Conservation (phyloP, 1,140 invertebrate species). For the Platyscapa corneri region DNA sequence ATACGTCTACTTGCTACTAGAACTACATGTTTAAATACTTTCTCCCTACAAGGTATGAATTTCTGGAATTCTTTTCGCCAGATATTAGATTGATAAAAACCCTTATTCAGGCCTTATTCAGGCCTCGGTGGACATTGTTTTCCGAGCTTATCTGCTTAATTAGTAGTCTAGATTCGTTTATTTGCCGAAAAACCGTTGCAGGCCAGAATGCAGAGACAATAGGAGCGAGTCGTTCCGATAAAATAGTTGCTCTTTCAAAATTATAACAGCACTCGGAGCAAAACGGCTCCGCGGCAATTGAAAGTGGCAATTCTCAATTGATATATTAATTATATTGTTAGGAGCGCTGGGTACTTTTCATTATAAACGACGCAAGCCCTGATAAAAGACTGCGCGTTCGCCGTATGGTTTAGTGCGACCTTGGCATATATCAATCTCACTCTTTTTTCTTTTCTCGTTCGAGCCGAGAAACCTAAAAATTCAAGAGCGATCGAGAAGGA, state of each 20-base stretch:
- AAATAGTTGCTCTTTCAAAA: background rate
- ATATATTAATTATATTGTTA: slow-evolving; percentile 14
- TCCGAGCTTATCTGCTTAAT: background rate
- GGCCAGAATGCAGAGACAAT: background rate
- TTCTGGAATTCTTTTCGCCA: slow-evolving; percentile 2
- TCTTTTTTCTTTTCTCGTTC: background rate
- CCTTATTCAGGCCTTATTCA: too few species aligned
- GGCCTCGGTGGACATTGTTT: background rate
- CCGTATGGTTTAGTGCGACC: background rate
- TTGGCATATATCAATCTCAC: background rate
- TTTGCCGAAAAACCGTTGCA: background rate
- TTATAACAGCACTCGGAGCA: background rate
- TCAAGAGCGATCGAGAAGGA: background rate
- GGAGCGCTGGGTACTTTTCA: background rate
- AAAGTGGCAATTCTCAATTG: background rate
- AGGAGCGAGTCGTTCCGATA: background rate
- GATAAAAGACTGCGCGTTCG: background rate
- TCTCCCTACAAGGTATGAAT: slow-evolving; percentile 19
- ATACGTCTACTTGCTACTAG: slow-evolving; percentile 29
- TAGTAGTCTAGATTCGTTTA: background rate
- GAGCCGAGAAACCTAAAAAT: background rate
- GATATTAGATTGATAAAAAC: slow-evolving; percentile 15
- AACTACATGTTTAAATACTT: slow-evolving; percentile 19
- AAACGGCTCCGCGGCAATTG: background rate
- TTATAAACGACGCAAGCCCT: background rate